Evolutionary conservation across 2,888 invertebrate genomes (phyloP).

Genomic region (Tetropium fuscum): DNA sequence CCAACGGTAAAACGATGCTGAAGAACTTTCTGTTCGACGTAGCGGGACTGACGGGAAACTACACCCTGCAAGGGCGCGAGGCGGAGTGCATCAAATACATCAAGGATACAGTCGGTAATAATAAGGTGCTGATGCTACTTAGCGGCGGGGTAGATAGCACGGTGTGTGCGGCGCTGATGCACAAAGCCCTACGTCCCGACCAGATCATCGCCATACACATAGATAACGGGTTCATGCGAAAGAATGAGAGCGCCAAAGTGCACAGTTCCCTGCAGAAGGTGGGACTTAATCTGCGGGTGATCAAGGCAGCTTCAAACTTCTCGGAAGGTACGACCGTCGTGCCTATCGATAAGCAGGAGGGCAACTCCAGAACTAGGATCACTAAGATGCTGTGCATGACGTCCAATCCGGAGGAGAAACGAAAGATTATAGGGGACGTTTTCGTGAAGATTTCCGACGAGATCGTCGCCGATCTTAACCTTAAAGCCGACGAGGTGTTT

Average conservation of each 20-base stretch:
- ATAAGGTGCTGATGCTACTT: slow-evolving; percentile 89
- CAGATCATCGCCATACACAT: slow-evolving; percentile 97
- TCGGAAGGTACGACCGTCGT: slow-evolving; percentile 87
- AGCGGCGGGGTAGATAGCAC: slow-evolving; percentile 99
- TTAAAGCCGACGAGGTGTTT: slow-evolving; percentile 93
- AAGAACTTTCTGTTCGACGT: slow-evolving; percentile 95
- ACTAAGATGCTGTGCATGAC: slow-evolving; percentile 90
- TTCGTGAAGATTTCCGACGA: slow-evolving; percentile 96
- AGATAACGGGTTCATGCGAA: slow-evolving; percentile 99
- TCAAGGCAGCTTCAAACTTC: slow-evolving; percentile 79
- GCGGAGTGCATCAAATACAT: slow-evolving; percentile 93
- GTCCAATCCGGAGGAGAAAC: slow-evolving; percentile 95
- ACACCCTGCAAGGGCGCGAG: slow-evolving; percentile 89
- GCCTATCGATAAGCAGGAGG: slow-evolving; percentile 59
- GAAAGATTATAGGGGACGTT: slow-evolving; percentile 98
- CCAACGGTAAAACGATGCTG: slow-evolving; percentile 82
- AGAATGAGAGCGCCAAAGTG: slow-evolving; percentile 83
- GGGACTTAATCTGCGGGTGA: slow-evolving; percentile 70
- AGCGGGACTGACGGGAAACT: slow-evolving; percentile 86
- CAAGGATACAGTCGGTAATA: slow-evolving; percentile 86
- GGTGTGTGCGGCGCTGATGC: slow-evolving; percentile 97
- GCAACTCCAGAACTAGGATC: slow-evolving; percentile 70
- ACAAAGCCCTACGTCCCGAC: slow-evolving; percentile 88
- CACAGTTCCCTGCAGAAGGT: slow-evolving; percentile 54
- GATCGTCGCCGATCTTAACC: slow-evolving; percentile 86